Evolutionary conservation across 2,797 vertebrate genomes (phyloP), one percentile per base, ranked within the genome.

Genomic region (Pseudocheirus occidentalis): DNA sequence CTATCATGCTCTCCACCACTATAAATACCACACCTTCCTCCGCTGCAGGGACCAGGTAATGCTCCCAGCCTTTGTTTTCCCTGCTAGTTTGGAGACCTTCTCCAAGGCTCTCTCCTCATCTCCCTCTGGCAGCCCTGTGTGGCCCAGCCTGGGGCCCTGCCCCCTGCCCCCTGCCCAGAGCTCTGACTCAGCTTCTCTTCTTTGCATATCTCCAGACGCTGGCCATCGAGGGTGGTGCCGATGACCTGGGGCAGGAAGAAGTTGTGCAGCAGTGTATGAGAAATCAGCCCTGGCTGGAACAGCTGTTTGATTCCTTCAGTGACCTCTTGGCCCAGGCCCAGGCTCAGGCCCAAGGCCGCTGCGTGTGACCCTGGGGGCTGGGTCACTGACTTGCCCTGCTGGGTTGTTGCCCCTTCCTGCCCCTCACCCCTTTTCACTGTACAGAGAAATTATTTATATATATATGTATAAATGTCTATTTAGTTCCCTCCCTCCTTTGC

Each of bases 181-280:
- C 18, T 1, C 21, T 13, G 52, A n/a, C 16, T 29, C 29, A 0
- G 9, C n/a, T 92, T 92, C 46, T 52, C 50, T 29, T 0, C 21
- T 29, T 93, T 90, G 62, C 3, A 4, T 66, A 92, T 94, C 93
- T 91, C 34, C 97, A 99, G 99, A 99, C 99, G 81, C 99, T 99
- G 98, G 99, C 99, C 96, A 99, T 99, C 91, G 99, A 99, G 98
- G 99, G 99, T 96, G 99, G 99, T 6, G 99, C 99, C 0, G 99
- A 99, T 98, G 99, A 99, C 98, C 99, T 99, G 14, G 99, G 99
- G 18, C 99, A 99, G 98, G 99, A 99, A 98, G 99, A 99, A 98
- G 99, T 99, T 92, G 99, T 99, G 95, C 99, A 99, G 98, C 99
- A 99, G 98, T 99, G 99, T 98, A 99, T 99, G 99, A 99, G 99